Evolutionary conservation across 1,140 invertebrate species (phyloP).

Genomic region (Phenacoccus solenopsis): DNA sequence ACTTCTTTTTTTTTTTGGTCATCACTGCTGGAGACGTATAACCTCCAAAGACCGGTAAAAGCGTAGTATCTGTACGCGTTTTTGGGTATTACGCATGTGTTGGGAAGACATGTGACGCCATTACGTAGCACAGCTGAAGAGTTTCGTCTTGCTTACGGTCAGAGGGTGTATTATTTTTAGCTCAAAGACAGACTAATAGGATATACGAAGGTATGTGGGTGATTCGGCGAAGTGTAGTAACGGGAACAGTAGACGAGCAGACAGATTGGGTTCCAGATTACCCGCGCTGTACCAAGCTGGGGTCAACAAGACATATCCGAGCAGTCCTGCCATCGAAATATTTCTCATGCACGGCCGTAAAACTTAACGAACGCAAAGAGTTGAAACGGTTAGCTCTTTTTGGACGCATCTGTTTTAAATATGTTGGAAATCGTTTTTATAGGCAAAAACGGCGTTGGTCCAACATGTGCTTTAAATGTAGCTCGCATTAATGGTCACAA

Average conservation of each 20-base stretch:
- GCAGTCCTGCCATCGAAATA: background rate
- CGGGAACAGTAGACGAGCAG: background rate
- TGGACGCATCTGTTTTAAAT: constrained; percentile 15
- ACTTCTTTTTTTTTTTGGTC: background rate
- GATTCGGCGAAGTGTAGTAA: background rate
- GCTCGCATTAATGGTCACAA: background rate
- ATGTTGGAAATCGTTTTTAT: constrained; percentile 17
- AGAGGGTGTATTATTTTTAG: constrained; percentile 16
- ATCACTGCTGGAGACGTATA: background rate
- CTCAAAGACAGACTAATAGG: constrained; percentile 12
- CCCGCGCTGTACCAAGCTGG: background rate
- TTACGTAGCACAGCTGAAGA: background rate
- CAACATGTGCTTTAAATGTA: constrained; percentile 3
- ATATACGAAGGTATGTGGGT: background rate
- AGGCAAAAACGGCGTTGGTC: constrained; percentile 14
- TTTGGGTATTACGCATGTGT: background rate
- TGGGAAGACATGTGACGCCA: background rate
- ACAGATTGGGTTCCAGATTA: constrained; percentile 13
- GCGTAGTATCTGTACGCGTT: background rate
- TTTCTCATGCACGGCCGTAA: background rate
- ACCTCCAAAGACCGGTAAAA: background rate
- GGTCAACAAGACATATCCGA: background rate
- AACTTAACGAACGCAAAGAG: background rate
- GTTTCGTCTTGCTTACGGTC: constrained; percentile 8
- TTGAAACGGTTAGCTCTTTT: background rate